phyloP scores from a whole-genome alignment of 2,888 invertebrate species.

The Leptinotarsa haldemani region DNA sequence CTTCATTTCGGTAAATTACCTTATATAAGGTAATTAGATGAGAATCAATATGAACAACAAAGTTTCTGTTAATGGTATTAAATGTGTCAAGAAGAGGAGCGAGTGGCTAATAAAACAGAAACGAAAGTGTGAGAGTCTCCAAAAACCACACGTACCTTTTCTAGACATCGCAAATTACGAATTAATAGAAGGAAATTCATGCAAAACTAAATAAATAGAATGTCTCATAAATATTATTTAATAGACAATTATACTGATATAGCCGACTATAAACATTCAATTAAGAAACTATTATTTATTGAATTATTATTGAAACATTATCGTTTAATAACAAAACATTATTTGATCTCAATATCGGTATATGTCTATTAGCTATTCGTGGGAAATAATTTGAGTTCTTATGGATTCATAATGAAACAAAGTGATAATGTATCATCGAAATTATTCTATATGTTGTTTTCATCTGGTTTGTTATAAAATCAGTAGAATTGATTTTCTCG shows the following conservation, averaged over 20 bases:
- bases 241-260: slow-evolving; percentile 10
- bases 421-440: background rate
- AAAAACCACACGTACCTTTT: background rate
- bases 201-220: background rate
- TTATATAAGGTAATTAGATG: no score
- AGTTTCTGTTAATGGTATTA: no score
- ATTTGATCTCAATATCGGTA: background rate
- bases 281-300: slow-evolving; percentile 9
- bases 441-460: background rate
- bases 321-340: background rate
- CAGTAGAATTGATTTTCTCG: no score
- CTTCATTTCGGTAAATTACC: no score
- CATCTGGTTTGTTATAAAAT: background rate
- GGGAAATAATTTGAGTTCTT: background rate
- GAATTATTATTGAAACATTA: background rate
- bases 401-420: background rate
- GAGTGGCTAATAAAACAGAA: background rate
- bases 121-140: background rate
- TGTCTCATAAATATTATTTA: background rate
- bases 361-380: background rate
- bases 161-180: background rate
- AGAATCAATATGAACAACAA: no score
- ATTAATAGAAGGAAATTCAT: background rate
- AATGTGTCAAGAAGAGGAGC: no score
- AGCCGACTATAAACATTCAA: slow-evolving; percentile 12